Evolutionary conservation across 2,797 vertebrate species (phyloP).

Genomic region (Semaprochilodus insignis): DNA sequence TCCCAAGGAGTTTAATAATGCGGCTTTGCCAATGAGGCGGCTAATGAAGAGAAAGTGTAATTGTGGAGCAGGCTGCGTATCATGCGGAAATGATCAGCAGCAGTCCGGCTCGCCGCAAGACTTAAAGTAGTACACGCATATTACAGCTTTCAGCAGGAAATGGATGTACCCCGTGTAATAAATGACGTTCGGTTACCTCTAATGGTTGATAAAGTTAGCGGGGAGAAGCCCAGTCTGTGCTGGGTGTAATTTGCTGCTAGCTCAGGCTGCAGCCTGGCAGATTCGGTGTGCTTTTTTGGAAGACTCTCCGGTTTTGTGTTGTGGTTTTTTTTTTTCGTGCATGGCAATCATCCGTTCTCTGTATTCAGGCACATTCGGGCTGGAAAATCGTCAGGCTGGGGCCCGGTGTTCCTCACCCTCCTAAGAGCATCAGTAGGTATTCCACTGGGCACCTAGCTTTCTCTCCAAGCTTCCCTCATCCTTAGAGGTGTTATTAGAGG

Average conservation of each 20-base stretch:
- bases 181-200: constrained; percentile 44
- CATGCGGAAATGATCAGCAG: constrained; percentile 48
- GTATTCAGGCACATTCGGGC: constrained; percentile 33
- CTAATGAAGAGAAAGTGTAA: constrained; percentile 53
- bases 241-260: constrained; percentile 31
- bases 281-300: constrained; percentile 19
- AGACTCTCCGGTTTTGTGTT: background rate
- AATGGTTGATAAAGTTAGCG: constrained; percentile 43
- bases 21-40: constrained; percentile 49
- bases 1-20: constrained; percentile 51
- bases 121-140: constrained; percentile 27
- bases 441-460: constrained; percentile 26
- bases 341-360: constrained; percentile 36
- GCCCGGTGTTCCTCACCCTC: constrained; percentile 16
- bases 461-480: constrained; percentile 22
- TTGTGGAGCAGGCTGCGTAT: constrained; percentile 50
- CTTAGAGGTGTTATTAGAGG: constrained; percentile 45
- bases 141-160: constrained; percentile 22
- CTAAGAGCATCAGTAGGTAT: background rate
- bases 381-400: constrained; percentile 41
- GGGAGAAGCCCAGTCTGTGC: constrained; percentile 23
- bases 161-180: constrained; percentile 49
- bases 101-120: constrained; percentile 16
- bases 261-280: constrained; percentile 30
- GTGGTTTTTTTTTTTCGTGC: constrained; percentile 20